A percentile compares a stretch with the other conserved stretches of the same genome.
Conservation (phyloP, 2,797 vertebrate genomes). For the Hafferia zeledoni region DNA sequence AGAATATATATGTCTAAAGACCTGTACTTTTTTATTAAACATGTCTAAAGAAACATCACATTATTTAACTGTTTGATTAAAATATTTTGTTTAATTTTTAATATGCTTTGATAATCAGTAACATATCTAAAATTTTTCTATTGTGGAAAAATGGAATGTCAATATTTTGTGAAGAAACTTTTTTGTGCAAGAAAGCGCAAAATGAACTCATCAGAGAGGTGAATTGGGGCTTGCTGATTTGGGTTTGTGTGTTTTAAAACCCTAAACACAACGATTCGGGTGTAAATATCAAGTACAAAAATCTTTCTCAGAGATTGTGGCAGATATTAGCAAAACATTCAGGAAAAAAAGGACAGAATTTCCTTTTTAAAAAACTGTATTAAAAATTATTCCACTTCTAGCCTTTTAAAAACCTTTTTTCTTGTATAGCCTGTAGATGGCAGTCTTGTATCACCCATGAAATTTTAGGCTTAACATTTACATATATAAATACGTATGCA, state of each 20-base stretch:
- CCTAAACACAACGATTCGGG: not conserved
- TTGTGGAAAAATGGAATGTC: not conserved
- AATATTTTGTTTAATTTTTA: not conserved
- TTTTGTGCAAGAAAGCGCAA: not conserved
- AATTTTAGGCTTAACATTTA: rapidly evolving
- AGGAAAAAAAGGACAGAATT: not conserved
- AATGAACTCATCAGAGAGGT: not conserved
- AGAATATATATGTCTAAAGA: not conserved
- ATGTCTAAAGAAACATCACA: not conserved
- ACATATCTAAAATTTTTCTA: not conserved
- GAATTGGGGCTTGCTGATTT: not conserved
- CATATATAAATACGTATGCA: rapidly evolving
- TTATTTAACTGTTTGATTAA: not conserved
- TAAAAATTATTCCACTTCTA: rapidly evolving
- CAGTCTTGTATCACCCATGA: conserved; percentile 9
- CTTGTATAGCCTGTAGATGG: conserved; percentile 45
- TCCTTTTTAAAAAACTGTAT: not conserved
- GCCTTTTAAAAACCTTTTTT: not conserved
- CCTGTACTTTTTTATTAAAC: not conserved
- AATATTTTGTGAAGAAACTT: not conserved
- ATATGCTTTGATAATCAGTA: not conserved
- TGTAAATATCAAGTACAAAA: not conserved
- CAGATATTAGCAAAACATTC: not conserved
- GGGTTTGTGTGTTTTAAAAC: not conserved
- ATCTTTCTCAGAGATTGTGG: not conserved